Percentiles rank a stretch among this genome's conserved stretches.
These are phyloP conservation scores for Amphibalanus amphitrite DNA, from an alignment of 1,140 invertebrate genomes.

Conservation along the genomic window DNA sequence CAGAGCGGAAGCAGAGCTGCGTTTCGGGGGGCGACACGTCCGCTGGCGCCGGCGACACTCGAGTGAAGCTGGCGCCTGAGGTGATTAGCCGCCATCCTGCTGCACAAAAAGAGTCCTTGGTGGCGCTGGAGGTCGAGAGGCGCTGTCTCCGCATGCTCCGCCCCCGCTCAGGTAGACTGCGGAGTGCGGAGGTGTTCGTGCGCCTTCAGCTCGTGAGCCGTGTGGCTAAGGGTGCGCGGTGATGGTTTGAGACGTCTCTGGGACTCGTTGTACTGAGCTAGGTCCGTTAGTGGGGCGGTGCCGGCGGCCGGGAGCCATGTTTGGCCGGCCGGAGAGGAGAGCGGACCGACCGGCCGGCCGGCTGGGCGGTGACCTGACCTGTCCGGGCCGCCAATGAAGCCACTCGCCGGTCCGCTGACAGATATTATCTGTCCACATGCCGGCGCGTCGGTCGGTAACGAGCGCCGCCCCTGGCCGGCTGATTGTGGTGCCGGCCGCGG, in stretches of 20 bases:
- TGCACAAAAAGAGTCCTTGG: neutral
- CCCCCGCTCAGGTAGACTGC: too few species aligned
- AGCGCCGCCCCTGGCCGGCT: neutral
- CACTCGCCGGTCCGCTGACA: neutral
- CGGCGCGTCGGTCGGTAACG: neutral
- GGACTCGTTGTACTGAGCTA: too few species aligned
- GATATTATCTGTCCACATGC: neutral
- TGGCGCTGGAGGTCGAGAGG: too few species aligned
- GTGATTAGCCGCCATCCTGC: neutral
- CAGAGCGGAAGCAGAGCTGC: neutral
- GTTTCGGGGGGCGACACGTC: neutral
- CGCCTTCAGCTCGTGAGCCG: neutral
- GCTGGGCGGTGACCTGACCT: neutral
- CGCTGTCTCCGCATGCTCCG: too few species aligned
- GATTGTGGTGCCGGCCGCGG: neutral
- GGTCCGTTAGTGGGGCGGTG: too few species aligned
- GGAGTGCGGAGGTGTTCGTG: neutral
- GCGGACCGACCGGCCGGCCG: too few species aligned
- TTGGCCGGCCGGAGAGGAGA: too few species aligned
- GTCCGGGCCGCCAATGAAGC: neutral
- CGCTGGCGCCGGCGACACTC: neutral
- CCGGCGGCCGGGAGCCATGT: too few species aligned
- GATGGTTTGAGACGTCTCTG: too few species aligned
- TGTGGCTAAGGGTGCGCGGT: too few species aligned
- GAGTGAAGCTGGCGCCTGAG: too few species aligned